A percentile compares a stretch with the other conserved stretches of the same genome.
Conservation (phyloP, 2,797 vertebrate species). For the Poeciliopsis turneri region DNA sequence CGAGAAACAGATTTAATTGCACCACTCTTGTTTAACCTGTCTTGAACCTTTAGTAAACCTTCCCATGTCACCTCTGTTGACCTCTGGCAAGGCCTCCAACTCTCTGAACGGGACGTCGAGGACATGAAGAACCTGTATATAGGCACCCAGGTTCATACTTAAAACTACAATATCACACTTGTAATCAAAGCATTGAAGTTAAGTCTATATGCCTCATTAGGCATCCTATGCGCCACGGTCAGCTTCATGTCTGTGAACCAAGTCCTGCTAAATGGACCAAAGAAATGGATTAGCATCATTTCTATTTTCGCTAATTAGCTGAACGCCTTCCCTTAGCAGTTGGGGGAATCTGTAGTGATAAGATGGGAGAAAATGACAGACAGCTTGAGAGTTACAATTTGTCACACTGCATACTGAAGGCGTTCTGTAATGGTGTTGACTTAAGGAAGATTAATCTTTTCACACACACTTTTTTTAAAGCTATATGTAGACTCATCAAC, state of each 20-base stretch:
- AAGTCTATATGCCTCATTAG: slow-evolving; percentile 24
- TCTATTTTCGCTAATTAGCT: slow-evolving; percentile 28
- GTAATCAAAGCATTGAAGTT: slow-evolving; percentile 14
- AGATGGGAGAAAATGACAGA: slow-evolving; percentile 27
- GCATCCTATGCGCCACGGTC: slow-evolving; percentile 24
- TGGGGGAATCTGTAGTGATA: slow-evolving; percentile 31
- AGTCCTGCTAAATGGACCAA: slow-evolving; percentile 26
- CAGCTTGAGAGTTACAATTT: slow-evolving; percentile 31
- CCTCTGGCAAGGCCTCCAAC: background rate
- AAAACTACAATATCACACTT: background rate
- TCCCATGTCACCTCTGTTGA: background rate
- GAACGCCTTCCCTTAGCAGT: slow-evolving; percentile 23
- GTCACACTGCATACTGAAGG: slow-evolving; percentile 32
- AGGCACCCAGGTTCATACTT: background rate
- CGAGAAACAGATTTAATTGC: background rate
- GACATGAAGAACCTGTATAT: background rate
- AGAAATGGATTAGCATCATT: slow-evolving; percentile 31
- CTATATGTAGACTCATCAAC: background rate
- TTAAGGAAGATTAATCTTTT: background rate
- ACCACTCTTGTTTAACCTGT: background rate
- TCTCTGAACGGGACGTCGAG: background rate
- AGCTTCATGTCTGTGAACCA: slow-evolving; percentile 21
- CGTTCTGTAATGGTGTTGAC: background rate
- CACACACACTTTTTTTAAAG: background rate
- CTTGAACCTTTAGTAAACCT: background rate